phyloP scores from a whole-genome alignment of 2,113 vertebrate species.

The Corythornis madagascariensis region DNA sequence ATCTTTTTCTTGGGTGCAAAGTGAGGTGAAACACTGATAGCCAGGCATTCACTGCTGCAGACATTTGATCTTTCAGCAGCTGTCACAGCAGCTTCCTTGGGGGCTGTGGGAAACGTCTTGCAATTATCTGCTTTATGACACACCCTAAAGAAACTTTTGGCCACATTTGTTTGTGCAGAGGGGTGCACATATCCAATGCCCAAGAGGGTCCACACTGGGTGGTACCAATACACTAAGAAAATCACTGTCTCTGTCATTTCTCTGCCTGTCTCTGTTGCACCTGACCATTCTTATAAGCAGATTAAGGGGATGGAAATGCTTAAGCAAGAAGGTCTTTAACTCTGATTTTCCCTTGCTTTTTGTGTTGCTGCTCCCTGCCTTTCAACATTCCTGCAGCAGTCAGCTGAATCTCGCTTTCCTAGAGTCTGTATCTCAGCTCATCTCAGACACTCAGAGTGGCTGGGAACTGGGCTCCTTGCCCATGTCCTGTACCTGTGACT shows the following conservation, averaged over 20 bases:
- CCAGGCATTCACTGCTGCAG: neutral
- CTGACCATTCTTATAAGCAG: neutral
- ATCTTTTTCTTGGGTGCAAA: neutral
- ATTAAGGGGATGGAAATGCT: neutral
- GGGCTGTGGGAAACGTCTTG: neutral
- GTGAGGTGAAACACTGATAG: neutral
- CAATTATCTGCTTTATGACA: neutral
- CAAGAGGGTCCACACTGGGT: neutral
- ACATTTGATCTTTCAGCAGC: constrained; percentile 40
- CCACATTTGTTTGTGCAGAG: neutral
- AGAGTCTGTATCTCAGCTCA: neutral
- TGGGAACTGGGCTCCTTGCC: neutral
- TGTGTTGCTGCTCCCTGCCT: neutral
- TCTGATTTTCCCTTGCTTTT: neutral
- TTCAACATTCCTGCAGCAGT: neutral
- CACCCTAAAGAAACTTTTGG: neutral
- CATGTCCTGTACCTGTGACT: neutral
- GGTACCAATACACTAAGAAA: neutral
- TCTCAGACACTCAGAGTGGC: neutral
- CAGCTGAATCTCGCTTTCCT: neutral
- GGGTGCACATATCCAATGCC: neutral
- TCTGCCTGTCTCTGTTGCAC: neutral
- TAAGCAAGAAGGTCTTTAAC: neutral
- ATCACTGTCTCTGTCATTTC: neutral
- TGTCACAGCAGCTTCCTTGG: neutral